Conservation (phyloP, 2,113 vertebrate genomes). For the Halcyon senegalensis region DNA sequence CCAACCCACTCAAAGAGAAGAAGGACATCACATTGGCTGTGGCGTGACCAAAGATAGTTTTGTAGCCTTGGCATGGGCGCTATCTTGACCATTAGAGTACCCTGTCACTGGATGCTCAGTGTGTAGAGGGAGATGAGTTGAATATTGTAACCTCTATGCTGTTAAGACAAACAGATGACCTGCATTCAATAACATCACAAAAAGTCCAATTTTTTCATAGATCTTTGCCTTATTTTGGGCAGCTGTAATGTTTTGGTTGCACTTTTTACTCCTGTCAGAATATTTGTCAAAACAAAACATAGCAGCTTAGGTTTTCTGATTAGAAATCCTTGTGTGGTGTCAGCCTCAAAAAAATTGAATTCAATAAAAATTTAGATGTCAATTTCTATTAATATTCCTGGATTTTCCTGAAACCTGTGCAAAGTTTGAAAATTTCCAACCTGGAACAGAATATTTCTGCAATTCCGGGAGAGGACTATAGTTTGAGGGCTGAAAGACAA, state of each 20-base stretch:
- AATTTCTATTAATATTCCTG: neutral
- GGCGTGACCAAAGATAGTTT: neutral
- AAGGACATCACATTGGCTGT: neutral
- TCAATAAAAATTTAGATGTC: neutral
- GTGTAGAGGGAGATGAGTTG: neutral
- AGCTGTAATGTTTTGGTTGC: neutral
- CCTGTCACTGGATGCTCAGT: neutral
- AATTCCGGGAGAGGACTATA: neutral
- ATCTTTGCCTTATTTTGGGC: neutral
- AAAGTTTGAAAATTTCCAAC: neutral
- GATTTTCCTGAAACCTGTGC: neutral
- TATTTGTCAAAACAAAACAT: neutral
- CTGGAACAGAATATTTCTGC: neutral
- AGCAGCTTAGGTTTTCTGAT: neutral
- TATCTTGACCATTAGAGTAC: neutral
- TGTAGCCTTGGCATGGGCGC: neutral
- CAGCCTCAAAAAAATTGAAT: neutral
- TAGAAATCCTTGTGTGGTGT: neutral
- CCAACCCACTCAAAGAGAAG: neutral
- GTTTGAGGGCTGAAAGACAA: neutral
- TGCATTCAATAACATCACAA: neutral
- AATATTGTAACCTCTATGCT: neutral
- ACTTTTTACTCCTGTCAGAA: neutral
- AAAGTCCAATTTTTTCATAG: neutral
- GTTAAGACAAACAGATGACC: neutral